Base-by-base conservation (phyloP, 1,140 invertebrate genomes). In the Galleria mellonella region DNA sequence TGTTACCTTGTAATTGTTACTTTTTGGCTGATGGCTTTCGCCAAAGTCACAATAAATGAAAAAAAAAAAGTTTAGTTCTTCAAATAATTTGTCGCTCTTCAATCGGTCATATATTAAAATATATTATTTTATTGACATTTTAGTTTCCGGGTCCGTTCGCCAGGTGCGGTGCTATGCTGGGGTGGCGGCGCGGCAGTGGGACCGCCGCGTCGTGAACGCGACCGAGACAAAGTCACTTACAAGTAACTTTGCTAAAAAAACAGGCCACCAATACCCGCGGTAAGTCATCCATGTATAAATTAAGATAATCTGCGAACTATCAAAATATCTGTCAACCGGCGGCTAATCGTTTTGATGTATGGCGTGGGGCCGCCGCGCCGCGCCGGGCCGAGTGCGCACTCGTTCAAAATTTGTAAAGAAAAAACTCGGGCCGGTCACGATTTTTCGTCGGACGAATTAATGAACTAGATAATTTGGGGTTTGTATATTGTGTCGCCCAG, bases 281-380 rank as follows among this genome's bases (percentile, higher is more conserved):
- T 78, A 81, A 83, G 69, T 72, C 76, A 77, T 75, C 72, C 68
- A 55, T 77, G 76, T 61, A 79, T 77, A 75, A 55, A 79, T 75
- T 74, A 76, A 68, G 54, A 73, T 71, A 72, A 76, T 78, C 62
- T 70, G 66, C 50, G 59, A 75, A 66, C 55, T 76, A 79, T 74
- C 68, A 79, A 72, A 79, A 79, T 72, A 79, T 79, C 63, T 77
- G 75, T 82, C 75, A 78, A 72, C 64, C 51, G 55, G 55, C 68
- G 66, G 75, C 48, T 46, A 41, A 45, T 38, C 43, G 55, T 64
- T 84, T 81, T 82, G 75, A 82, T 82, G 62, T 72, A 64, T 65
- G 31, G 53, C 32, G 42, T 31, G 41, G 47, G 48, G 36, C 54
- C 41, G 43, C 52, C 49, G 51, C 44, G 40, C 31, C 12, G 9